Conservation (phyloP, 2,113 vertebrate species). For the Tinamus guttatus region DNA sequence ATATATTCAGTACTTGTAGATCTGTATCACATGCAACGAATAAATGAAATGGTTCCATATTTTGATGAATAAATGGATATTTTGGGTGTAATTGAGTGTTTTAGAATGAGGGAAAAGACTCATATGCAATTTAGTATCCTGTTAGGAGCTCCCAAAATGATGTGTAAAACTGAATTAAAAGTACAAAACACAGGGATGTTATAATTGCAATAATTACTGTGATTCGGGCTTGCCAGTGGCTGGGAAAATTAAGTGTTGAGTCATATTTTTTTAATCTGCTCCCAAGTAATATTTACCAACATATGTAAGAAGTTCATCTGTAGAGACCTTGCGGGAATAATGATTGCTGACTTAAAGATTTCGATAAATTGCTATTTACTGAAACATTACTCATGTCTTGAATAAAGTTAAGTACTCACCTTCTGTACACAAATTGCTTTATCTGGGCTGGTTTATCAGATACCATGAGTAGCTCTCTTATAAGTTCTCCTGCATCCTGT, state of each 20-base stretch:
- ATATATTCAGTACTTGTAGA: neutral
- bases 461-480: neutral
- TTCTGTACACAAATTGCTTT: neutral
- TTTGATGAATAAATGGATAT: neutral
- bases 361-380: neutral
- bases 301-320: neutral
- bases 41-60: neutral
- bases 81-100: neutral
- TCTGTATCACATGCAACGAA: neutral
- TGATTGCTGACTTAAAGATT: neutral
- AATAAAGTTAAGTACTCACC: neutral
- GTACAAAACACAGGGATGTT: neutral
- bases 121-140: neutral
- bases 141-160: neutral
- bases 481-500: neutral
- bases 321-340: neutral
- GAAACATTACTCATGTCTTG: neutral
- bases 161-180: neutral
- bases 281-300: neutral
- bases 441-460: neutral
- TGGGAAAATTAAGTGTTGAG: neutral
- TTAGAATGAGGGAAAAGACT: neutral
- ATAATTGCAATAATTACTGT: constrained; percentile 10
- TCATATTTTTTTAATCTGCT: neutral
- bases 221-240: neutral